Evolutionary conservation across 2,888 invertebrate species (phyloP).

Genomic region (Ophion slaviceki): DNA sequence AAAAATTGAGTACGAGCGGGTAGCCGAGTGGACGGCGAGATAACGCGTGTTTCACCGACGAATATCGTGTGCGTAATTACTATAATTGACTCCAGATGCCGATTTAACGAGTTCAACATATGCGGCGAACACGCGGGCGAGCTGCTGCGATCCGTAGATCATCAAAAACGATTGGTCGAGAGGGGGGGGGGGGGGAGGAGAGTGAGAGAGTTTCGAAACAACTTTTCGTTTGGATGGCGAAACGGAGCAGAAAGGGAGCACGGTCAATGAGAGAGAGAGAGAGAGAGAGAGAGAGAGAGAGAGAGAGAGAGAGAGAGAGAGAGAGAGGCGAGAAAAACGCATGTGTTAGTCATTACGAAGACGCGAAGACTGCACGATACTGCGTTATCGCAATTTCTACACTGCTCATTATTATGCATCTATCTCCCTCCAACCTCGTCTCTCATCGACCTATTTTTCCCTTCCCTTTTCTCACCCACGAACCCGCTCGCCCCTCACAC

Average conservation of each 20-base stretch:
- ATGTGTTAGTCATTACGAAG: conserved; percentile 81
- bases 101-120: conserved; percentile 81
- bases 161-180: conserved; percentile 53
- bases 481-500: neutral
- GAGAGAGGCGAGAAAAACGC: conserved; percentile 69
- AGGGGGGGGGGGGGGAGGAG: conserved; percentile 42
- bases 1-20: conserved; percentile 11
- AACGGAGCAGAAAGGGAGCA: conserved; percentile 42
- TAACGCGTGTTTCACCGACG: conserved; percentile 67
- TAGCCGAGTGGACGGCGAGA: neutral
- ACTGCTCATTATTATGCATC: conserved; percentile 26
- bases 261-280: conserved; percentile 57
- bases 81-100: conserved; percentile 82
- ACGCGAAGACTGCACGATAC: conserved; percentile 73
- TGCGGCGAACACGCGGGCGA: conserved; percentile 70
- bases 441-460: neutral
- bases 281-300: conserved; percentile 56
- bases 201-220: conserved; percentile 49
- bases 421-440: conserved; percentile 2
- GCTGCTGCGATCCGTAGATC: conserved; percentile 58
- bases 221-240: conserved; percentile 71
- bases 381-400: conserved; percentile 48
- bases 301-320: conserved; percentile 41
- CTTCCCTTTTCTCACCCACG: neutral
- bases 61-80: conserved; percentile 76